These are phyloP conservation scores for Aphelinus certus DNA, from an alignment of 1,140 invertebrate species.

Conservation along the genomic window DNA sequence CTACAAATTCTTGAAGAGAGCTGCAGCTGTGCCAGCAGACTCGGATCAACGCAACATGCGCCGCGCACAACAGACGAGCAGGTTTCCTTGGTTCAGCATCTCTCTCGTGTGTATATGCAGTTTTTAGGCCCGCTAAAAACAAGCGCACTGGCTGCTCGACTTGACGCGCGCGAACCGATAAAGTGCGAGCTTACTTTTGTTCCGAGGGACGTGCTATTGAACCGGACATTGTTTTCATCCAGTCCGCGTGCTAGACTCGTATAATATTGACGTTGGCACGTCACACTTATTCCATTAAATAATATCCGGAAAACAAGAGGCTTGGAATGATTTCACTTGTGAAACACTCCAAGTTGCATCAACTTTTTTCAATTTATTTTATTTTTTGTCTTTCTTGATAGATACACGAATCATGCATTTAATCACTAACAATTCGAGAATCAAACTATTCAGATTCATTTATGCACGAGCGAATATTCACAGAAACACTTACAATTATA, in stretches of 20 bases:
- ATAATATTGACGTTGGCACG: neutral
- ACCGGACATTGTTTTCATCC: neutral
- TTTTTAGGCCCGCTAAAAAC: constrained; percentile 57
- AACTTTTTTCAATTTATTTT: neutral
- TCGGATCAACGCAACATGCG: no score
- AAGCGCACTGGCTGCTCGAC: constrained; percentile 15
- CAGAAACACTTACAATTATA: neutral
- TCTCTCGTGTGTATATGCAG: constrained; percentile 31
- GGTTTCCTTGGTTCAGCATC: neutral
- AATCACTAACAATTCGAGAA: neutral
- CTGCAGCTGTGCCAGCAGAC: no score
- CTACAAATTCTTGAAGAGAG: no score
- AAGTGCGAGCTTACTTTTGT: neutral
- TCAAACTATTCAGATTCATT: constrained; percentile 1
- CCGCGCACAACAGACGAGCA: neutral
- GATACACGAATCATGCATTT: neutral
- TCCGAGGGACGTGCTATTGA: no score
- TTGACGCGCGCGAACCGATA: neutral
- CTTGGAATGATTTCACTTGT: no score
- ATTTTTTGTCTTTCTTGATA: neutral
- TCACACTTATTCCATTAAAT: neutral
- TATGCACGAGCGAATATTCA: neutral
- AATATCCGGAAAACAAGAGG: neutral
- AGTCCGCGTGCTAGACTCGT: neutral
- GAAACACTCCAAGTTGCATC: no score